Evolutionary conservation across 2,888 invertebrate genomes (phyloP), one percentile per base, ranked within the genome.

Genomic region (Rhagonycha fulva): DNA sequence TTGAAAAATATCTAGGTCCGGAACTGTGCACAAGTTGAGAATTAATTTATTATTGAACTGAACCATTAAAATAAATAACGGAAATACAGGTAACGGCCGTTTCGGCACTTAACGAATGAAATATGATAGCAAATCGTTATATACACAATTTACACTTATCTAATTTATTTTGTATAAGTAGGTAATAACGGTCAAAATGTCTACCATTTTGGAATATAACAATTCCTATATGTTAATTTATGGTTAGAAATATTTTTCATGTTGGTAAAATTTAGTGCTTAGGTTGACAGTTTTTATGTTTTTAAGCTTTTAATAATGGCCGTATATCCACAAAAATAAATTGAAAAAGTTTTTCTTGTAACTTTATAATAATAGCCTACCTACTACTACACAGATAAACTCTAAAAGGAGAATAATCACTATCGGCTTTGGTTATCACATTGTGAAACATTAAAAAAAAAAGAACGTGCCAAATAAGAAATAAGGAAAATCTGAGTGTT

Each of bases 331-430:
- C 47, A 47, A 47, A 26, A 66, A 66, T 66, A 66, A 66, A 66
- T 66, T 66, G 63, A 66, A 66, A 66, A 66, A 66, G 14, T 66
- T 66, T 66, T 66, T 12, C 63, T 66, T 66, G 63, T 66, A 24
- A 66, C 63, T 66, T 66, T 66, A 66, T 66, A 66, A 66, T 66
- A 66, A 66, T 66, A 66, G 63, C 24, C 63, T 47, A 47, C 47
- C 63, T 63, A 63, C 19, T 62, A 62, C 24, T 66, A 66, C 26
- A 66, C 63, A 26, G 26, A 66, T 66, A 66, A 66, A 66, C 63
- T 66, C 24, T 9, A 66, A 66, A 63, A 66, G 5, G 63, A 62
- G 24, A n/a, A 26, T 66, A 66, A 66, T 23, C 47, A 12, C n/a
- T n/a, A 47, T 47, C 47, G 47, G n/a, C n/a, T 47, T 47, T 47